Percentiles rank a stretch among this genome's conserved stretches.
Conservation (phyloP, 1,140 invertebrate species). For the Drosophila murphyi region DNA sequence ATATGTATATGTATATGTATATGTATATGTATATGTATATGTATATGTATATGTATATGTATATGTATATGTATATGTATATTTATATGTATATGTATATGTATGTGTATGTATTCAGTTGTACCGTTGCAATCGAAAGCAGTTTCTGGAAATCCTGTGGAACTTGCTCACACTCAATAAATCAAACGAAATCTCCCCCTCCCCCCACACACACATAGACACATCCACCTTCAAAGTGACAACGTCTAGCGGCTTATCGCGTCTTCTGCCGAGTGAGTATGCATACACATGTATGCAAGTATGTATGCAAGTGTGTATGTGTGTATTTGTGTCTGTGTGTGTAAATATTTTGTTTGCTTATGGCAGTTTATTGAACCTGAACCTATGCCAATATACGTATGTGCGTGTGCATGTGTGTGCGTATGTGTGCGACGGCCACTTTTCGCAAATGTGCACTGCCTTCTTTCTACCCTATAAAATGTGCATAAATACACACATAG, state of each 20-base stretch:
- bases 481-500: no score
- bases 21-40: no score
- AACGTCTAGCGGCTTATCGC: slow-evolving; percentile 6
- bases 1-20: no score
- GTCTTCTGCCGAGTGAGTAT: not conserved
- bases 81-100: no score
- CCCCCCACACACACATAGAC: no score
- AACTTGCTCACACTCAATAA: not conserved
- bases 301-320: not conserved
- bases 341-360: slow-evolving; percentile 28
- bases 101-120: no score
- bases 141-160: not conserved
- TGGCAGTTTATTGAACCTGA: slow-evolving; percentile 72
- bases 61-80: no score
- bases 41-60: no score
- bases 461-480: not conserved
- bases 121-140: not conserved
- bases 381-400: slow-evolving; percentile 53
- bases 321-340: not conserved
- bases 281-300: not conserved
- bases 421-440: not conserved
- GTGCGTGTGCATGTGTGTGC: slow-evolving; percentile 20
- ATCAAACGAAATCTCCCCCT: no score
- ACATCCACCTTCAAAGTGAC: not conserved
- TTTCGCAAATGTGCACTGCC: slow-evolving; percentile 2